phyloP scores from a whole-genome alignment of 2,888 invertebrate species.

The Philonicus albiceps region DNA sequence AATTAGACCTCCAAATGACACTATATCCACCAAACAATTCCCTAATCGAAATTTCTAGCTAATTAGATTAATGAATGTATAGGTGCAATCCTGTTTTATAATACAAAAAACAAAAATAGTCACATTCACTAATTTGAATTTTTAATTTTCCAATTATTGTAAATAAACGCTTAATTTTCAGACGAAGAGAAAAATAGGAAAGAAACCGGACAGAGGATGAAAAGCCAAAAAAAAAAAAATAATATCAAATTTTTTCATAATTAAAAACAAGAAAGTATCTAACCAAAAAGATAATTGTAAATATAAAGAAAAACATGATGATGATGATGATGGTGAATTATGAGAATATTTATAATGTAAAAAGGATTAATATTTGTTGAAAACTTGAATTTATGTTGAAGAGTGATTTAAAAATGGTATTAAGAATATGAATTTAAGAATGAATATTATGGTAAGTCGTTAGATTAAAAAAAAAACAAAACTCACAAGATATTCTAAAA shows the following conservation, averaged over 20 bases:
- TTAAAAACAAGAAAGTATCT: background rate
- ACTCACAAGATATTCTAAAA: constrained; percentile 53
- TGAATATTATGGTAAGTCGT: background rate
- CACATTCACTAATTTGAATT: background rate
- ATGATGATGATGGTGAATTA: background rate
- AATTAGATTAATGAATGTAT: background rate
- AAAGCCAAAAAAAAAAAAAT: background rate
- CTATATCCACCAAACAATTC: background rate
- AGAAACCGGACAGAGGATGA: background rate
- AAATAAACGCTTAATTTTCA: background rate
- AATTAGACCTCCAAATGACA: background rate
- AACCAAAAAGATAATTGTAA: constrained; percentile 8
- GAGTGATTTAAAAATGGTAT: constrained; percentile 29
- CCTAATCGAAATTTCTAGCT: background rate
- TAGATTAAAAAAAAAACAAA: constrained; percentile 33
- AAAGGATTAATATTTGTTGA: constrained; percentile 39
- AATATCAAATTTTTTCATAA: constrained; percentile 5
- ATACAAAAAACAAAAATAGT: background rate
- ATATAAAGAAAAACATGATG: background rate
- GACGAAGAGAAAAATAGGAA: background rate
- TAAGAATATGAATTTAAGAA: constrained; percentile 33
- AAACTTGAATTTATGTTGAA: constrained; percentile 33
- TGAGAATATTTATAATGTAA: constrained; percentile 40
- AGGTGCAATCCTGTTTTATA: background rate
- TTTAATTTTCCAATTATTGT: background rate